Evolutionary conservation across 2,797 vertebrate genomes (phyloP), one percentile per base, ranked within the genome.

Genomic region (Glyptemys insculpta): DNA sequence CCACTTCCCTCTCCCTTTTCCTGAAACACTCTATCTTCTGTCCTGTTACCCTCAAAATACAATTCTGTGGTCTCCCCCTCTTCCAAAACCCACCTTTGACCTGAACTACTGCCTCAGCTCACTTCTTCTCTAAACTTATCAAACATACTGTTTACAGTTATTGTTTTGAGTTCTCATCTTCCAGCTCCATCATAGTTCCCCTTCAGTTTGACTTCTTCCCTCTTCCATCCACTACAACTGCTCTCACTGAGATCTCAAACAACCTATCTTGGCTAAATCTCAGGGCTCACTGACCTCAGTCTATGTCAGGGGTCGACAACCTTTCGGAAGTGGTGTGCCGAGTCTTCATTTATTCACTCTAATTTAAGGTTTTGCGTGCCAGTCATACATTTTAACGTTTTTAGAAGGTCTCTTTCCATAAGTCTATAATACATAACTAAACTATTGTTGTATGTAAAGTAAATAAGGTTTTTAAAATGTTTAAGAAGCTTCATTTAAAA

Each of bases 81-180:
- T 85, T 85, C 53, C 25, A 52, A 85, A 85, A 76, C 27, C 57
- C 37, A 44, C 54, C 29, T 90, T 82, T 90, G 83, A 86, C 53
- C 49, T 95, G 89, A 62, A 11, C 6, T 62, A 74, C 21, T 76
- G 79, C 25, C 89, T 84, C 74, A 86, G 37, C 47, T 87, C 80
- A 83, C 16, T 62, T 34, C 59, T 65, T 94, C 47, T 44, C 68
- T 81, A 34, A 56, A 54, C 79, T 92, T 90, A 81, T 85, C 31
- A 86, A 90, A 72, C 12, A 12, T 0, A 0, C n/a, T 29, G 27
- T 5, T 0, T 37, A 68, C 29, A 92, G 59, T 6, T 6, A 50
- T 81, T 84, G 53, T 41, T 88, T 16, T 44, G 88, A 92, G 86
- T 83, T 95, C 84, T 27, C 23, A 54, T 76, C 78, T 92, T 59